Evolutionary conservation across 2,888 invertebrate genomes (phyloP).

Genomic region (Mesorhabditis spiculigera): DNA sequence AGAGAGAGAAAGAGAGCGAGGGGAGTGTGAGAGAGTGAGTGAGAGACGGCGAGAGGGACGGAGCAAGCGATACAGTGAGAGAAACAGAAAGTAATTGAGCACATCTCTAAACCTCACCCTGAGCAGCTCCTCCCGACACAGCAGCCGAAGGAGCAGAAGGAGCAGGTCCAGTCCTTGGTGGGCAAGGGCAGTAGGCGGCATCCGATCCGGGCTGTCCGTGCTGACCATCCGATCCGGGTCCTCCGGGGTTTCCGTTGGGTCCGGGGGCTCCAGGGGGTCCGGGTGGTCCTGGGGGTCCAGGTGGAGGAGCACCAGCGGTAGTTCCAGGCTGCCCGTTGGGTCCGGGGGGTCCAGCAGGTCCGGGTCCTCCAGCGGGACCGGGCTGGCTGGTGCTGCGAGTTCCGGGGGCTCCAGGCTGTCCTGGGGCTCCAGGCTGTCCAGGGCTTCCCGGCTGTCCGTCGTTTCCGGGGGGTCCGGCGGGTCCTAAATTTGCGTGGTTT

Average conservation of each 20-base stretch:
- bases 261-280: background rate
- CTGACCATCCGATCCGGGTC: conserved; percentile 1
- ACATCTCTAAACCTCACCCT: too few relatives aligned
- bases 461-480: conserved; percentile 12
- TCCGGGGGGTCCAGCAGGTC: conserved; percentile 7
- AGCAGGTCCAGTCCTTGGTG: too few relatives aligned
- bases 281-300: conserved; percentile 14
- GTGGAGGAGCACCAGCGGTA: conserved; percentile 9
- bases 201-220: conserved; percentile 4
- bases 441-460: conserved; percentile 11
- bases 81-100: too few relatives aligned
- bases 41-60: too few relatives aligned
- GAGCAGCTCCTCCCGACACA: too few relatives aligned
- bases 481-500: conserved; percentile 9
- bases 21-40: too few relatives aligned
- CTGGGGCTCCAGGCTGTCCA: conserved; percentile 11
- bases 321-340: conserved; percentile 8
- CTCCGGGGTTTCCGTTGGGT: conserved; percentile 14
- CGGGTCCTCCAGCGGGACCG: background rate
- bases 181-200: background rate
- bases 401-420: conserved; percentile 6
- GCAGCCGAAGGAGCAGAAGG: too few relatives aligned
- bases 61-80: too few relatives aligned
- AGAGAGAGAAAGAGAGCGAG: too few relatives aligned
- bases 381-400: background rate